Conservation (phyloP, 2,113 vertebrate species). For the Typhlomys cinereus region DNA sequence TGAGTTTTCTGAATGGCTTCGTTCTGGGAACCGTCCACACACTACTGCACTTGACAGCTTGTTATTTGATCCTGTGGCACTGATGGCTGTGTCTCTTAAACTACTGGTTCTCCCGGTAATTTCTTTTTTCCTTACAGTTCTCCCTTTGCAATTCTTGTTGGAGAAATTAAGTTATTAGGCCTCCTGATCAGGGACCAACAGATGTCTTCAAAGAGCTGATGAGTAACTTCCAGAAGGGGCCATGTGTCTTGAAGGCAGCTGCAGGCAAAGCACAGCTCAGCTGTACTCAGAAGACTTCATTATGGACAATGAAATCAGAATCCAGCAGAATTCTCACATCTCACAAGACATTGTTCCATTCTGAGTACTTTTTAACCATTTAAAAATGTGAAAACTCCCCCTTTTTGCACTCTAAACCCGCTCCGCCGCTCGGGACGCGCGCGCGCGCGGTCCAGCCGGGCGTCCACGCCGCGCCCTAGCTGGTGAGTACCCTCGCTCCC, state of each 20-base stretch:
- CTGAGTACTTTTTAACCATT: slow-evolving; percentile 2
- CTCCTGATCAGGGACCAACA: neutral
- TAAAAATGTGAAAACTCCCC: neutral
- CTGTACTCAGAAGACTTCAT: neutral
- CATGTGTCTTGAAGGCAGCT: neutral
- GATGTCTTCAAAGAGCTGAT: neutral
- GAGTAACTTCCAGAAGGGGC: neutral
- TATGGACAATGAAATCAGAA: neutral
- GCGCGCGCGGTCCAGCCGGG: neutral
- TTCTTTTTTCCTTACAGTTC: too few species aligned
- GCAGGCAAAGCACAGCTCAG: neutral
- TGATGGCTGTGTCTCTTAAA: neutral
- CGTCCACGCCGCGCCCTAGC: too few species aligned
- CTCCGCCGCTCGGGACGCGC: too few species aligned
- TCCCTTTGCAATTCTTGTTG: neutral
- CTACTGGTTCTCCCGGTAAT: neutral
- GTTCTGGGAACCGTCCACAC: neutral
- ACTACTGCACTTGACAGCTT: neutral
- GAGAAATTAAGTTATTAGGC: neutral
- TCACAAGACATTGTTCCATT: neutral
- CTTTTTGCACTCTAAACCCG: too few species aligned
- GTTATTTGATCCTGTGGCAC: neutral
- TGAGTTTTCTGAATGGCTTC: neutral
- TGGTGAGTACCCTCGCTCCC: too few species aligned
- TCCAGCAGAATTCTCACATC: neutral